Conservation (phyloP, 2,888 invertebrate genomes). For the Physocephala rufipes region DNA sequence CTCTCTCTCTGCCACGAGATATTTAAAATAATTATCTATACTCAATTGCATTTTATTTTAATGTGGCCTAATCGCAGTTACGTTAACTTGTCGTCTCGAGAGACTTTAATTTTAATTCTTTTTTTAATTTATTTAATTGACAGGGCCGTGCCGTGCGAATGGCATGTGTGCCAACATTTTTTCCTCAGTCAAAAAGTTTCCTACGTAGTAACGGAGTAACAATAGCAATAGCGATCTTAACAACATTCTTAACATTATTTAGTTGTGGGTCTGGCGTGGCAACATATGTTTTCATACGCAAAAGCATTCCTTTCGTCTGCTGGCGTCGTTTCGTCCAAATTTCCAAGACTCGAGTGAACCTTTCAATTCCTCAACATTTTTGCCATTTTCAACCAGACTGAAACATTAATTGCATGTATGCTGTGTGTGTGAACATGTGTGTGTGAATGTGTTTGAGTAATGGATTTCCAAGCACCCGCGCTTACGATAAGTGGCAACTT, state of each 20-base stretch:
- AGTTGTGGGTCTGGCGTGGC: neutral
- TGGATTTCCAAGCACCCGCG: neutral
- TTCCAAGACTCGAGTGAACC: neutral
- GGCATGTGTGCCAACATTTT: too few species aligned
- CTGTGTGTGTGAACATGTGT: neutral
- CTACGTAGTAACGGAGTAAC: too few species aligned
- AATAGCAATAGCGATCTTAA: neutral
- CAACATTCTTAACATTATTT: too few species aligned
- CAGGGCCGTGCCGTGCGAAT: too few species aligned
- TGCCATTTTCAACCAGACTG: neutral
- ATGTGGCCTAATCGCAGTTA: too few species aligned
- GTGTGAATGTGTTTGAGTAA: neutral
- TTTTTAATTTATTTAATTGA: conserved; percentile 7
- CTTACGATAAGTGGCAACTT: conserved; percentile 20
- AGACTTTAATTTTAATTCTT: neutral
- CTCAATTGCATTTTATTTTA: too few species aligned
- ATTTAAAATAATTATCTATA: too few species aligned
- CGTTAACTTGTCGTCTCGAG: neutral
- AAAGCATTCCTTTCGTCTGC: neutral
- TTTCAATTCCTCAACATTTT: conserved; percentile 1
- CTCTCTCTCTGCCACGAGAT: too few species aligned
- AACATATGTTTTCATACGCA: conserved; percentile 5
- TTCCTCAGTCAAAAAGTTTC: too few species aligned
- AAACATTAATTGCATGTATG: neutral
- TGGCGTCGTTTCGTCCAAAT: neutral